Percentiles rank a stretch among this genome's conserved stretches.
Evolutionary conservation across 2,797 vertebrate genomes (phyloP).

Genomic region (Takifugu ocellatus): DNA sequence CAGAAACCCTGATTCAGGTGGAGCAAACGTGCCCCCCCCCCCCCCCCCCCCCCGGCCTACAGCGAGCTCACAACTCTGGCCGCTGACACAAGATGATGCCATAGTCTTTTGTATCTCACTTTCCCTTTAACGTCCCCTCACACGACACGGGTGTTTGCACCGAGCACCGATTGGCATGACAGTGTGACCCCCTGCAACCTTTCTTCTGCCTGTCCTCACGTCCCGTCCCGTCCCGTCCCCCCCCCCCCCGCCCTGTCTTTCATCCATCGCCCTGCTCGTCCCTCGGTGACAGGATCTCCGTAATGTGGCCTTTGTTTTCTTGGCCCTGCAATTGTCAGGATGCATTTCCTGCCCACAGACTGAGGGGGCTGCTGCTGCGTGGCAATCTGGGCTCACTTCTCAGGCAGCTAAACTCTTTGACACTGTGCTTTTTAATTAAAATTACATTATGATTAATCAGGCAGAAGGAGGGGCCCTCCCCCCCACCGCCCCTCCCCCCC

Average conservation of each 20-base stretch:
- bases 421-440: slow-evolving; percentile 99
- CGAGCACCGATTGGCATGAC: slow-evolving; percentile 70
- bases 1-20: slow-evolving; percentile 50
- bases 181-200: slow-evolving; percentile 66
- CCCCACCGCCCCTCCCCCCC: slow-evolving; percentile 38
- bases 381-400: slow-evolving; percentile 99
- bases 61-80: slow-evolving; percentile 65
- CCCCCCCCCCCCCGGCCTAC: slow-evolving; percentile 31
- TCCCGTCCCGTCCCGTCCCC: slow-evolving; percentile 32
- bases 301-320: slow-evolving; percentile 85
- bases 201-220: slow-evolving; percentile 46
- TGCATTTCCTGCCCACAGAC: slow-evolving; percentile 90
- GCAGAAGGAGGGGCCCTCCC: slow-evolving; percentile 87
- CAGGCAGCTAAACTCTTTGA: slow-evolving; percentile 99
- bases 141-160: slow-evolving; percentile 61
- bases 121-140: slow-evolving; percentile 48
- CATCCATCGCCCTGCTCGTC: slow-evolving; percentile 45
- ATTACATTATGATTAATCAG: slow-evolving; percentile 99
- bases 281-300: slow-evolving; percentile 70
- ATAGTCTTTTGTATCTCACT: slow-evolving; percentile 53
- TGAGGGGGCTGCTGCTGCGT: slow-evolving; percentile 94
- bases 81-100: slow-evolving; percentile 59
- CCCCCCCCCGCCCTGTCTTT: slow-evolving; percentile 35
- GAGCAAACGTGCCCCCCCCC: slow-evolving; percentile 35
- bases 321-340: slow-evolving; percentile 88